phyloP scores from a whole-genome alignment of 2,113 vertebrate genomes.

The Psammodynastes pulverulentus region DNA sequence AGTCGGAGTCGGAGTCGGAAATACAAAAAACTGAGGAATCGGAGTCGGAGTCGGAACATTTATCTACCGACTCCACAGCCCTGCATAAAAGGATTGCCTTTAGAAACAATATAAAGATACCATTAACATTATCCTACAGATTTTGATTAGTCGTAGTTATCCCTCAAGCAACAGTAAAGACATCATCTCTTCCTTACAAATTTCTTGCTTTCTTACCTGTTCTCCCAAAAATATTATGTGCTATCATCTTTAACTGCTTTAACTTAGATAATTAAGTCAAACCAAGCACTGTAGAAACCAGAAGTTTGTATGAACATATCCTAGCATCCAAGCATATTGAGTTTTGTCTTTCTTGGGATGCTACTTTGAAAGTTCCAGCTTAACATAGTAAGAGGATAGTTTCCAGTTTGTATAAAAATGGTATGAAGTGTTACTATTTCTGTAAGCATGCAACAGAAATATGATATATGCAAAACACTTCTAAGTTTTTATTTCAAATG shows the following conservation, averaged over 20 bases:
- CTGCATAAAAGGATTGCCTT: not conserved
- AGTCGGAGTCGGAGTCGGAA: too few species aligned
- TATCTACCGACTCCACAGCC: too few species aligned
- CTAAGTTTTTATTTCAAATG: not conserved
- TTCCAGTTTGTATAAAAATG: not conserved
- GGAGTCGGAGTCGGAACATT: too few species aligned
- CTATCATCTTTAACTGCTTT: not conserved
- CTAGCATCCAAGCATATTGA: not conserved
- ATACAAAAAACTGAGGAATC: too few species aligned
- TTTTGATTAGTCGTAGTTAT: not conserved
- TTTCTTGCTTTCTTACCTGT: not conserved
- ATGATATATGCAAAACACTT: not conserved
- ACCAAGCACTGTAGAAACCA: not conserved
- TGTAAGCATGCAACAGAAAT: not conserved
- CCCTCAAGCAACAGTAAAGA: not conserved
- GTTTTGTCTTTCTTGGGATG: not conserved
- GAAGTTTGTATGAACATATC: not conserved
- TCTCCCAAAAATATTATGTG: not conserved
- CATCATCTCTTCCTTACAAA: not conserved
- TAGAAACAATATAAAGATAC: not conserved
- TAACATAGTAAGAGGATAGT: not conserved
- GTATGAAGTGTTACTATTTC: not conserved
- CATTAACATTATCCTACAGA: not conserved
- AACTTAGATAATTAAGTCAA: not conserved
- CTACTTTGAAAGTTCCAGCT: not conserved